Conservation (phyloP, 2,797 vertebrate species). For the Sternotherus odoratus region DNA sequence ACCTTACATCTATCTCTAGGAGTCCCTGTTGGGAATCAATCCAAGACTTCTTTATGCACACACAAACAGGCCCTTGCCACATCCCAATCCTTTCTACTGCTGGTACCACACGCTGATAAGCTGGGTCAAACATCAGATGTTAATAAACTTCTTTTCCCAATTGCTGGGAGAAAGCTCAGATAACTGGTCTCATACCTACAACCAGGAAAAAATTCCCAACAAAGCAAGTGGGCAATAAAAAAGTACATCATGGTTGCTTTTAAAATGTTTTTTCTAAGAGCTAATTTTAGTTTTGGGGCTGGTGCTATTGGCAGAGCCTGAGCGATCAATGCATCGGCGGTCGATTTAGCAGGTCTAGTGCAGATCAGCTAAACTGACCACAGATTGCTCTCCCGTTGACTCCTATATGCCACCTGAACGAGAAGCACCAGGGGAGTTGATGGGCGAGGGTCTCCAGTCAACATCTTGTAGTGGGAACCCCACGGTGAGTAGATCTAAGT, state of each 20-base stretch:
- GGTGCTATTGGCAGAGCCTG: slow-evolving; percentile 27
- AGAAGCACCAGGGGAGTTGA: too few species aligned
- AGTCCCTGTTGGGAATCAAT: slow-evolving; percentile 68
- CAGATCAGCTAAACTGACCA: too few species aligned
- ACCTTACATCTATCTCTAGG: slow-evolving; percentile 75
- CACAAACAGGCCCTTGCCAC: slow-evolving; percentile 75
- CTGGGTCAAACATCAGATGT: slow-evolving; percentile 74
- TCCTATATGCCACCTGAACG: too few species aligned
- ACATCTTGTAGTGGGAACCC: too few species aligned
- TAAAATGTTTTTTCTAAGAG: slow-evolving; percentile 46
- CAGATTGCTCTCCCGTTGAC: too few species aligned
- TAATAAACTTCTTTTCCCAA: slow-evolving; percentile 57
- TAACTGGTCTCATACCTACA: slow-evolving; percentile 54
- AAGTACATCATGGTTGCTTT: slow-evolving; percentile 44
- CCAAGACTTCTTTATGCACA: slow-evolving; percentile 75
- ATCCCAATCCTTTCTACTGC: slow-evolving; percentile 71
- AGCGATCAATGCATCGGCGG: background rate
- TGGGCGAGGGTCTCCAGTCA: too few species aligned
- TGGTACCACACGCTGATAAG: slow-evolving; percentile 72
- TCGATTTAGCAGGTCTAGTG: too few species aligned
- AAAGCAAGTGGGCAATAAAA: background rate
- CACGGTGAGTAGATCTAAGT: too few species aligned
- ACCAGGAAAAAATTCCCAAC: background rate
- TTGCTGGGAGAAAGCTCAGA: slow-evolving; percentile 38
- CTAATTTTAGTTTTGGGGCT: slow-evolving; percentile 37